These are phyloP conservation scores for Hypomecis atomaria DNA, from an alignment of 2,888 invertebrate genomes.

Conservation along the genomic window DNA sequence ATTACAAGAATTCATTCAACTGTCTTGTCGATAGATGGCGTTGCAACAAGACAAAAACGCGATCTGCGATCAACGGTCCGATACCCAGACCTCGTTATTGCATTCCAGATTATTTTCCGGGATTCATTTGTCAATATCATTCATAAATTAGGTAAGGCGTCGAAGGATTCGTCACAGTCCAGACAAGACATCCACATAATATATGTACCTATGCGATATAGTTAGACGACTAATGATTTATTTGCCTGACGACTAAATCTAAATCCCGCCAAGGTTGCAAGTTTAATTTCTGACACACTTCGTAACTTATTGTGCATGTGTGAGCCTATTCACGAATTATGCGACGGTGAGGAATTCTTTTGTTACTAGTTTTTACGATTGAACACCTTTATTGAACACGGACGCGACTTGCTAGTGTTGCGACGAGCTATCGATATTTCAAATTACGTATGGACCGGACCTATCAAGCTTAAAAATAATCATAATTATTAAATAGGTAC, in stretches of 20 bases:
- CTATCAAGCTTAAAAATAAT: too few species aligned
- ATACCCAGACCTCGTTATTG: neutral
- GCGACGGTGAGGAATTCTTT: conserved; percentile 62
- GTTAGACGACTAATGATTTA: too few species aligned
- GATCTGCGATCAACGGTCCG: neutral
- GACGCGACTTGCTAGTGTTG: conserved; percentile 39
- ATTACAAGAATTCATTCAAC: conserved; percentile 12
- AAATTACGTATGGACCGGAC: neutral
- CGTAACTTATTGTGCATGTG: conserved; percentile 47
- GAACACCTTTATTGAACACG: conserved; percentile 54
- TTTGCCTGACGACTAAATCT: neutral
- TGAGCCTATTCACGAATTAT: conserved; percentile 58
- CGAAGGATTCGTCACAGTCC: too few species aligned
- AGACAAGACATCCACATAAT: too few species aligned
- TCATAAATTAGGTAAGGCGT: too few species aligned
- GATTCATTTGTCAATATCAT: neutral
- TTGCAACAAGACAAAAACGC: neutral
- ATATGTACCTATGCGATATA: too few species aligned
- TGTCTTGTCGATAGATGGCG: conserved; percentile 14
- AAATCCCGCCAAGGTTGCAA: neutral
- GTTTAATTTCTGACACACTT: neutral
- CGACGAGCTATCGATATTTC: neutral
- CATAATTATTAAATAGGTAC: too few species aligned
- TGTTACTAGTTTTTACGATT: conserved; percentile 64
- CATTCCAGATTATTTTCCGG: neutral